These are phyloP conservation scores for Tachystola acroxantha DNA, from an alignment of 2,888 invertebrate genomes.

Conservation along the genomic window DNA sequence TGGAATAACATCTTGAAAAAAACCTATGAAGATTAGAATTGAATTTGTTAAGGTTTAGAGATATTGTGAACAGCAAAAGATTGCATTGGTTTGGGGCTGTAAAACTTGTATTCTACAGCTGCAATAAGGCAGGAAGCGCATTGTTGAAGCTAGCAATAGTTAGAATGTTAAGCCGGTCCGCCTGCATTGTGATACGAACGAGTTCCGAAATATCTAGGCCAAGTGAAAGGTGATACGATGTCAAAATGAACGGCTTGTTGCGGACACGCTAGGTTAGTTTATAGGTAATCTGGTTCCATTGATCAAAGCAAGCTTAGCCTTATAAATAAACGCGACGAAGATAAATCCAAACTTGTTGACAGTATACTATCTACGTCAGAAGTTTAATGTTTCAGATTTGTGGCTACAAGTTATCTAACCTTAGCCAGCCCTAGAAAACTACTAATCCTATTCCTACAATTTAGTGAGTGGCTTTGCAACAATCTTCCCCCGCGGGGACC, in stretches of 20 bases:
- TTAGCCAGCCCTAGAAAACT: constrained; percentile 15
- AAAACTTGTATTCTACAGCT: constrained; percentile 28
- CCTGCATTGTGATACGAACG: constrained; percentile 65
- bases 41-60: too few relatives aligned
- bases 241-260: constrained; percentile 46
- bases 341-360: too few relatives aligned
- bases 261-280: too few relatives aligned
- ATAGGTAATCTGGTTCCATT: too few relatives aligned
- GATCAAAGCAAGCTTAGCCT: too few relatives aligned
- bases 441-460: constrained; percentile 16
- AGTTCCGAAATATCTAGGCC: constrained; percentile 75
- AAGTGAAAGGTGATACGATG: constrained; percentile 73
- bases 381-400: not conserved
- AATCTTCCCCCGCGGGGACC: not conserved
- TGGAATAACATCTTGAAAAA: too few relatives aligned
- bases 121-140: constrained; percentile 36
- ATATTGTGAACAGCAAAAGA: too few relatives aligned
- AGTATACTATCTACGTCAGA: not conserved
- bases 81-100: too few relatives aligned
- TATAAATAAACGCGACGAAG: too few relatives aligned
- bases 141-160: constrained; percentile 31
- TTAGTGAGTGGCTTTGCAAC: constrained; percentile 23
- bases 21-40: too few relatives aligned
- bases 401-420: too few relatives aligned
- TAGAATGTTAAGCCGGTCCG: constrained; percentile 29